Conservation (phyloP, 2,888 invertebrate species). For the Smittia aterrima region DNA sequence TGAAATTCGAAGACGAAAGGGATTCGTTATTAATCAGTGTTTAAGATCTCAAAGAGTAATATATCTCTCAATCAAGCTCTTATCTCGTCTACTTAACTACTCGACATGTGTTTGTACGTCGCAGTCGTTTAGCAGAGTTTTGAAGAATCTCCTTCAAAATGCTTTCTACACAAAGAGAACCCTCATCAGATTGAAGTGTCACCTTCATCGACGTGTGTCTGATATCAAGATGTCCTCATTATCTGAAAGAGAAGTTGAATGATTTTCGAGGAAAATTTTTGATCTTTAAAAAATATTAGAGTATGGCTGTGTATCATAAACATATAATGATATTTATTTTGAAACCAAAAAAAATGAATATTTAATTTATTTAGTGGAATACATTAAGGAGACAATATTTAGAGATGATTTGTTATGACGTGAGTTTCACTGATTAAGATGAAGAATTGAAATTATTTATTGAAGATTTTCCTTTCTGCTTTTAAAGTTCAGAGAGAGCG, state of each 20-base stretch:
- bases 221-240: not conserved
- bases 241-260: not conserved
- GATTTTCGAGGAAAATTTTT: too few species aligned
- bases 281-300: not conserved
- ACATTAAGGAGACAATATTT: not conserved
- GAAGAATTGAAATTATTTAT: not conserved
- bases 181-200: too few species aligned
- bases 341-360: not conserved
- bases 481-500: not conserved
- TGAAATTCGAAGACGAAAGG: too few species aligned
- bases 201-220: too few species aligned
- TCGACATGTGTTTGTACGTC: too few species aligned
- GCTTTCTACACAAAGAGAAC: too few species aligned
- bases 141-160: too few species aligned
- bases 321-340: constrained; percentile 8
- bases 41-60: too few species aligned
- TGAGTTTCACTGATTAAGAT: not conserved
- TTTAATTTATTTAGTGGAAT: not conserved
- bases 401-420: not conserved
- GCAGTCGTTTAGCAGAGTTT: too few species aligned
- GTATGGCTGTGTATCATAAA: not conserved
- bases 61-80: too few species aligned
- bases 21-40: too few species aligned
- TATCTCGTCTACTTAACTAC: too few species aligned
- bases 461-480: not conserved